Base-by-base conservation (phyloP, 1,140 invertebrate species). In the Pseudoatta argentina region DNA sequence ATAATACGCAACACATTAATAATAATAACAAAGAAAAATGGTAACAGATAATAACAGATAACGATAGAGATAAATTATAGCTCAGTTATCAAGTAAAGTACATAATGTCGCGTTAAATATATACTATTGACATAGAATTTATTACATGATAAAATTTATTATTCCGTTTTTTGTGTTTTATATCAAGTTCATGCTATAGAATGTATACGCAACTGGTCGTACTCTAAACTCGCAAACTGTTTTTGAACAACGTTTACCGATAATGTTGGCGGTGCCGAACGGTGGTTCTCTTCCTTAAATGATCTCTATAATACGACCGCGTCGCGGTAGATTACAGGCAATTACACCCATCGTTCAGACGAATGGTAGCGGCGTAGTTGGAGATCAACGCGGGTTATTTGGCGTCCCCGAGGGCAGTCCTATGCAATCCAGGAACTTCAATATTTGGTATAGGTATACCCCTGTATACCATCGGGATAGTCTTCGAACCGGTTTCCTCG, bases 371-470 rank as follows among this genome's bases (percentile, higher is more conserved):
- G 53, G 12, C 63, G 53, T 77, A 67, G 69, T 83, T 89, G 79
- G 85, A 66, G 77, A 21, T 78, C 39, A 34, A 57, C 55, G 30
- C 27, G 79, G 48, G 89, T 88, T 91, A 91, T 91, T 91, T 87
- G 86, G 55, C 30, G 53, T 91, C 82, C 89, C 88, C 24, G 64
- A 64, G 89, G 89, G 86, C 72, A 78, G 89, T 86, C 86, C 82
- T 61, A 64, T 61, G 81, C 88, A 91, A 89, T 89, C 85, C 79
- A 51, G 81, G 61, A 91, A 91, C 90, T 89, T 91, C 91, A 91
- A 91, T 91, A 91, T 91, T 91, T 91, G 90, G 91, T 91, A 91
- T 87, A 82, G 39, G 71, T 73, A 87, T 88, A 87, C 61, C 75
- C 14, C 79, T 71, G 75, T 81, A 55, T 61, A 71, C 71, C 24